Base-by-base conservation (phyloP, 2,113 vertebrate genomes). In the Petroica traversi region DNA sequence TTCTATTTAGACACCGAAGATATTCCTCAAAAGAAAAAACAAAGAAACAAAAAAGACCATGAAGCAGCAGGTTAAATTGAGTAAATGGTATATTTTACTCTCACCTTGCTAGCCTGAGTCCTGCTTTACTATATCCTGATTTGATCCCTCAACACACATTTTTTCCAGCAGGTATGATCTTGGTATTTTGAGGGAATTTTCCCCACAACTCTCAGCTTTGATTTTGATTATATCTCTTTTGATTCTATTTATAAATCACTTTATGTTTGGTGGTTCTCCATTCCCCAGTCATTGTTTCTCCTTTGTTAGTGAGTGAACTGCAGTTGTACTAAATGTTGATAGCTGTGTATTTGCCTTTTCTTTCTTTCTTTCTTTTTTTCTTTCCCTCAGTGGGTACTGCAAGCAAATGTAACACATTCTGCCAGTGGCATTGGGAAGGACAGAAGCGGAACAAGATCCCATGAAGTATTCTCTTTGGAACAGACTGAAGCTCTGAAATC, bases 391-490 rank as follows among this genome's bases (percentile, higher is more conserved):
- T 71, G 7, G 48, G 5, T 61, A n/a, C 29, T 51, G 29, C 0
- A 2, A 91, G 93, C 67, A 95, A 91, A 90, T 38, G 16, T 54
- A 80, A 62, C 24, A 67, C 24, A 77, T 88, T 92, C 63, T 92
- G 75, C 63, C 55, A 54, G 11, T 26, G 73, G 64, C 76, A 61
- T 10, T 59, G 19, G 38, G 29, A 48, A 93, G 40, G 68, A 54
- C 33, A 72, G n/a, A 55, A 64, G 46, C 14, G 67, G 66, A 95
- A 86, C 31, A 79, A 92, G 49, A 81, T 55, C 8, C 14, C 73
- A 20, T 69, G 58, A 72, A 79, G 33, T 78, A 91, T 91, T 95
- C 91, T 91, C 77, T 31, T 73, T 76, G 67, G 85, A 95, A 75
- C 12, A 69, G 19, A 63, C 11, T 79, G 62, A 43, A 91, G 29